phyloP scores from a whole-genome alignment of 2,113 vertebrate species.

The Butorides virescens region DNA sequence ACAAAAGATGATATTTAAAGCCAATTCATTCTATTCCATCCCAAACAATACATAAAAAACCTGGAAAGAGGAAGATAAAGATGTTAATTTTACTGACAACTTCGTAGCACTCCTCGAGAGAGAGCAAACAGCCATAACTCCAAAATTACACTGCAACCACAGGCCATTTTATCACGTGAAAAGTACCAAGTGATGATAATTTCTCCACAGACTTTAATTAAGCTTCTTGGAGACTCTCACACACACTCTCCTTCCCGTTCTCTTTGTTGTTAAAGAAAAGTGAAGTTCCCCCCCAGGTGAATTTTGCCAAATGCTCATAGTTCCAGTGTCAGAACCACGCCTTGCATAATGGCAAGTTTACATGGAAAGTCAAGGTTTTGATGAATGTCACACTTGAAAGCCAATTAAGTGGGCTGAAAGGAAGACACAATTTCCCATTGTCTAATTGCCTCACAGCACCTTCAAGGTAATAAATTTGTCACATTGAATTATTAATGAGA shows the following conservation, averaged over 20 bases:
- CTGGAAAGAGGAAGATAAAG: neutral
- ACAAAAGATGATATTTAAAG: slow-evolving; percentile 33
- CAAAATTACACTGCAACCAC: neutral
- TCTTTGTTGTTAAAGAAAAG: neutral
- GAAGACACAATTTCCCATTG: slow-evolving; percentile 79
- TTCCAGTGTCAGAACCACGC: neutral
- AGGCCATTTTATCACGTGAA: neutral
- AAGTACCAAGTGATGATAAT: slow-evolving; percentile 15
- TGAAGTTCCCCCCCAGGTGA: neutral
- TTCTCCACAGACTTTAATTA: slow-evolving; percentile 21
- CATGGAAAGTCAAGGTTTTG: slow-evolving; percentile 76
- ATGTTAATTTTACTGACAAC: slow-evolving; percentile 31
- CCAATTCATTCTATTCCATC: neutral
- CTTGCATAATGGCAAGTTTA: slow-evolving; percentile 69
- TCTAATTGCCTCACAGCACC: slow-evolving; percentile 80
- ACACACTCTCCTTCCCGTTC: neutral
- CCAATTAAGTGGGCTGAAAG: slow-evolving; percentile 78
- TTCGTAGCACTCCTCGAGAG: neutral
- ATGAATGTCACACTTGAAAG: slow-evolving; percentile 81
- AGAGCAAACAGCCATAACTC: slow-evolving; percentile 1
- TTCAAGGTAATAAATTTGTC: slow-evolving; percentile 84
- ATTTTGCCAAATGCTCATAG: neutral
- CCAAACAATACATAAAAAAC: neutral
- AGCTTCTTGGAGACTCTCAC: neutral
- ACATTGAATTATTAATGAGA: slow-evolving; percentile 84